Evolutionary conservation across 2,797 vertebrate genomes (phyloP).

Genomic region (Tenualosa thibaudeaui): DNA sequence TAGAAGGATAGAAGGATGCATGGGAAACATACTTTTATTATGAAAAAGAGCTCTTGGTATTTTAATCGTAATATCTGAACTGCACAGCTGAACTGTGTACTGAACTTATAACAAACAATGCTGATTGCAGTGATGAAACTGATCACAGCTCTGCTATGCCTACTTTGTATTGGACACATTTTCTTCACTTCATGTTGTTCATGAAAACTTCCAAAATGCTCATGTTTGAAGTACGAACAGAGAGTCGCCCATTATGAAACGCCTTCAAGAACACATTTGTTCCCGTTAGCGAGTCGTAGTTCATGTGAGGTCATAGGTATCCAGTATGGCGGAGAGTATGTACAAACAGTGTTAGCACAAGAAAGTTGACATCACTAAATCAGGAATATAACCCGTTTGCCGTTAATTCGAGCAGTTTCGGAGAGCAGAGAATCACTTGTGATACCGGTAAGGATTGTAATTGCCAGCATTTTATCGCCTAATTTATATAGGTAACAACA

Average conservation of each 20-base stretch:
- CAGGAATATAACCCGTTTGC: neutral
- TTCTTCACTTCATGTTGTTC: too few species aligned
- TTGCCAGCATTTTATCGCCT: neutral
- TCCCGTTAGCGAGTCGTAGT: conserved; percentile 27
- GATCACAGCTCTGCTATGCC: too few species aligned
- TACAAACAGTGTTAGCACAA: neutral
- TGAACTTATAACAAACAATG: too few species aligned
- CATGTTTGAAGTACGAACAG: neutral
- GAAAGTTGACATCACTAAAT: neutral
- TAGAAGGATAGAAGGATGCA: too few species aligned
- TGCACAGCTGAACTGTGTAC: too few species aligned
- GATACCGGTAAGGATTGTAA: neutral
- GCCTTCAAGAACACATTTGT: conserved; percentile 14
- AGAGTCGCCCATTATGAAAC: neutral
- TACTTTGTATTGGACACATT: too few species aligned
- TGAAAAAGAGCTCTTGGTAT: too few species aligned
- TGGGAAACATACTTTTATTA: too few species aligned
- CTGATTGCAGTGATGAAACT: too few species aligned
- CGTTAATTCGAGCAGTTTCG: neutral
- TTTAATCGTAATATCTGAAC: too few species aligned
- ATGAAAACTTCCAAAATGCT: too few species aligned
- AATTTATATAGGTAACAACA: neutral
- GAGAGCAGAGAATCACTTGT: neutral
- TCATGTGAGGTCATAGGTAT: conserved; percentile 42
- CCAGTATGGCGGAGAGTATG: conserved; percentile 34